Conservation (phyloP, 2,113 vertebrate genomes). For the Telmatochromis sp. region DNA sequence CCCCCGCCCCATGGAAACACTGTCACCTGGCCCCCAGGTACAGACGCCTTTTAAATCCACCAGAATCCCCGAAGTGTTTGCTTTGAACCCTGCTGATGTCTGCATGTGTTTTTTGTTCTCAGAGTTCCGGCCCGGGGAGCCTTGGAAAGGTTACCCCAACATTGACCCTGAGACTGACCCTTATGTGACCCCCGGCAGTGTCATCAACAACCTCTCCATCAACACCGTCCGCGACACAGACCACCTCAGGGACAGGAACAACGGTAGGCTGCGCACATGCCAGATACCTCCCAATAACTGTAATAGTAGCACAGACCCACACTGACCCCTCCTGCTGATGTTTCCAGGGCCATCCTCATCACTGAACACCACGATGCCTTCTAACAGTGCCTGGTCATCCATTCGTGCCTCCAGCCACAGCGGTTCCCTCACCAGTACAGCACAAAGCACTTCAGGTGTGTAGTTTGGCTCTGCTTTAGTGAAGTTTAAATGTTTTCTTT, state of each 20-base stretch:
- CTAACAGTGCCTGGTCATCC: constrained; percentile 99
- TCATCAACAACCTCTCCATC: constrained; percentile 98
- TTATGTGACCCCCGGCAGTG: constrained; percentile 98
- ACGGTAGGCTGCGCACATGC: constrained; percentile 69
- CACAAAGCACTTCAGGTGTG: constrained; percentile 99
- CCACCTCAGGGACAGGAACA: constrained; percentile 99
- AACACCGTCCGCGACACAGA: constrained; percentile 99
- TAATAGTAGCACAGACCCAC: neutral
- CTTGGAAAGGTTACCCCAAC: constrained; percentile 99
- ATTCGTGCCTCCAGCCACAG: constrained; percentile 99
- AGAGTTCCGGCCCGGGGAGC: constrained; percentile 99
- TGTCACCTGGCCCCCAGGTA: constrained; percentile 84
- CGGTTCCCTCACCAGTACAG: constrained; percentile 99
- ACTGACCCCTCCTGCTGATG: neutral
- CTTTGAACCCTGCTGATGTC: neutral
- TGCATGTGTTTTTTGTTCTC: neutral
- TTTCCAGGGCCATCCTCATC: constrained; percentile 96
- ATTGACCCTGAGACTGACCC: constrained; percentile 99
- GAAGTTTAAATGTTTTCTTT: neutral
- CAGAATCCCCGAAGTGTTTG: neutral
- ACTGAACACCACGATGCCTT: constrained; percentile 99
- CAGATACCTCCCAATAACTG: neutral
- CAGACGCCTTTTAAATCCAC: neutral
- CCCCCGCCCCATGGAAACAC: constrained; percentile 93
- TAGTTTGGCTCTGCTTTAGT: neutral